phyloP scores from a whole-genome alignment of 2,113 vertebrate species.

The Sphyrna mokarran region DNA sequence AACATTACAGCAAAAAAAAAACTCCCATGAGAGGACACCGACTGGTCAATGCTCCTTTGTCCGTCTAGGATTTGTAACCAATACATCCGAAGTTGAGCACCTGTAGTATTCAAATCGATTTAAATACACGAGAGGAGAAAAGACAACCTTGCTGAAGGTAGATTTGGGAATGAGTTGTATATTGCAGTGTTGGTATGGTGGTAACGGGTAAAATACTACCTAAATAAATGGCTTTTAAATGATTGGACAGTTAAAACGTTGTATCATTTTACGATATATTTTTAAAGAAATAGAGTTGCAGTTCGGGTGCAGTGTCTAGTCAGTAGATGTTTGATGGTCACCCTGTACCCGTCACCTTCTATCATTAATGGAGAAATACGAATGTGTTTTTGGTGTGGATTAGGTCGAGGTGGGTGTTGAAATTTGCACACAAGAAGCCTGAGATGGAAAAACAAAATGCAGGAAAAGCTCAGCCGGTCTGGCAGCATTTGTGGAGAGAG shows the following conservation, averaged over 20 bases:
- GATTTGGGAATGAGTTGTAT: background rate
- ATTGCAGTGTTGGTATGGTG: background rate
- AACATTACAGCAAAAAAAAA: background rate
- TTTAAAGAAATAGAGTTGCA: background rate
- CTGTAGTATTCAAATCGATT: too few species aligned
- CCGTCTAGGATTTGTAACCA: background rate
- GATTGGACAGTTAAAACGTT: background rate
- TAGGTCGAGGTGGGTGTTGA: background rate
- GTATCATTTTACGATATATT: too few species aligned
- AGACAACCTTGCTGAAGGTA: background rate
- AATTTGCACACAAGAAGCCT: background rate
- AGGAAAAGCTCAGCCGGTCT: too few species aligned
- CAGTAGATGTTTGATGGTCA: background rate
- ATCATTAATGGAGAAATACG: background rate
- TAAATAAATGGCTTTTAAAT: background rate
- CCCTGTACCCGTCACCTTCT: background rate
- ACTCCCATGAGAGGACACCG: background rate
- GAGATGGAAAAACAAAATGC: too few species aligned
- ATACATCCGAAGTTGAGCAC: background rate
- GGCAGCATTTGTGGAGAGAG: too few species aligned
- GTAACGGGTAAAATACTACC: background rate
- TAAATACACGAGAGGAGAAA: background rate
- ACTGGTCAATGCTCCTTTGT: background rate
- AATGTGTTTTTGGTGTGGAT: background rate
- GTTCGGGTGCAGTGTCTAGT: background rate